Base-by-base conservation (phyloP, 2,797 vertebrate genomes). In the Chaunax sp. region DNA sequence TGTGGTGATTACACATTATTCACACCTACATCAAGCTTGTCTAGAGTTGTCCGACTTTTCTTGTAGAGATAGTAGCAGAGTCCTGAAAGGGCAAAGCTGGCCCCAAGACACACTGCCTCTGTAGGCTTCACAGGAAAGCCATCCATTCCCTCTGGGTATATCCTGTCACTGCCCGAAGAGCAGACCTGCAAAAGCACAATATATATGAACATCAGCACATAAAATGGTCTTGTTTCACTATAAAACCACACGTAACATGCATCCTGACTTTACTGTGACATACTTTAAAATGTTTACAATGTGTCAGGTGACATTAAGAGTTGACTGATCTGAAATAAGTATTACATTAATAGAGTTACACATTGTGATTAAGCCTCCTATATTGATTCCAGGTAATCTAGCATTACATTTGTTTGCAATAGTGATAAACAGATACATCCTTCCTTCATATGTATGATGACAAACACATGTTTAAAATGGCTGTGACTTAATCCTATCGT, bases 11-110 rank as follows among this genome's bases (percentile, higher is more conserved):
- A 23, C 2, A 61, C 6, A 19, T 19, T 43, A 49, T 35, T 2
- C 12, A 44, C 14, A 41, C 76, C 87, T 79, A 97, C 96, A 82
- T 95, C 91, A 23, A 97, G 90, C 65, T 87, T 92, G 3, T 94
- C 78, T 41, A 94, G 66, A 0, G 85, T 90, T 43, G 74, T 86
- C 70, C 79, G 86, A 74, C 93, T 95, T 86, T 84, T 95, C 68
- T 81, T 91, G 79, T 96, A 94, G 52, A 95, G 55, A 82, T 95
- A 96, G 78, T 92, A 96, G 75, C 93, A 96, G 47, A 96, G 67
- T 13, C 95, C 90, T 5, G 95, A 95, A 54, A 96, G 65, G 37
- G 94, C 92, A 0, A 96, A 53, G 82, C 95, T 96, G 75, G 93
- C 91, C 16, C 95, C 95, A 26, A 96, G 79, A 80, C 94, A 94